Evolutionary conservation across 2,113 vertebrate species (phyloP).

Genomic region (Neotragus moschatus): DNA sequence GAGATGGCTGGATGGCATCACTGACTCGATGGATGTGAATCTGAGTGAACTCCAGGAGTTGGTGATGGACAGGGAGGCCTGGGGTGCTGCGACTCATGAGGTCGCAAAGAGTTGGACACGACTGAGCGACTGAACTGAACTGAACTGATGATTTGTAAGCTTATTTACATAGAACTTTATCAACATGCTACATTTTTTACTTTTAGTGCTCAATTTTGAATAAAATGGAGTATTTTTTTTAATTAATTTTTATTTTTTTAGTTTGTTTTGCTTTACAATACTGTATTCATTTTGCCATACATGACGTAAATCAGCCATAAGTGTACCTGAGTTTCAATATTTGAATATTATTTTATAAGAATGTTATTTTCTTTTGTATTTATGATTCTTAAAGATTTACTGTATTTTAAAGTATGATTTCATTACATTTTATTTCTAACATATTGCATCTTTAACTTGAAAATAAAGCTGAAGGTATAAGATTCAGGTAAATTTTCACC

Average conservation of each 20-base stretch:
- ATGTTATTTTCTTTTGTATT: background rate
- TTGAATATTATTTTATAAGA: background rate
- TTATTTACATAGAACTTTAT: background rate
- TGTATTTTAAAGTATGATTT: background rate
- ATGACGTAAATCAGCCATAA: too few relatives aligned
- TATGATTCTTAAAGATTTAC: background rate
- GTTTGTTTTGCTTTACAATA: too few relatives aligned
- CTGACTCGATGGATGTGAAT: too few relatives aligned
- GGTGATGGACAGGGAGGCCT: too few relatives aligned
- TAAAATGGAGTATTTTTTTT: background rate
- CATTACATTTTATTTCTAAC: background rate
- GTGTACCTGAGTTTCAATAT: too few relatives aligned
- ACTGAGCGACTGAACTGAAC: too few relatives aligned
- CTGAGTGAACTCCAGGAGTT: too few relatives aligned
- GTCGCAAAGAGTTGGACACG: too few relatives aligned
- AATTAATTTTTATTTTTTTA: too few relatives aligned
- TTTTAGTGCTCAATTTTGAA: background rate
- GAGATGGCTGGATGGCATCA: too few relatives aligned
- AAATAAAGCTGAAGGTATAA: background rate
- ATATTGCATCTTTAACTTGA: background rate
- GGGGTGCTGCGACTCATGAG: fast-evolving
- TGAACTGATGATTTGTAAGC: background rate
- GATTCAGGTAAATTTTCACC: background rate
- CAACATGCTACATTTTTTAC: background rate
- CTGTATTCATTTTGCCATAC: too few relatives aligned